These are phyloP conservation scores for Dryobota labecula DNA, from an alignment of 2,888 invertebrate genomes.

Conservation along the genomic window DNA sequence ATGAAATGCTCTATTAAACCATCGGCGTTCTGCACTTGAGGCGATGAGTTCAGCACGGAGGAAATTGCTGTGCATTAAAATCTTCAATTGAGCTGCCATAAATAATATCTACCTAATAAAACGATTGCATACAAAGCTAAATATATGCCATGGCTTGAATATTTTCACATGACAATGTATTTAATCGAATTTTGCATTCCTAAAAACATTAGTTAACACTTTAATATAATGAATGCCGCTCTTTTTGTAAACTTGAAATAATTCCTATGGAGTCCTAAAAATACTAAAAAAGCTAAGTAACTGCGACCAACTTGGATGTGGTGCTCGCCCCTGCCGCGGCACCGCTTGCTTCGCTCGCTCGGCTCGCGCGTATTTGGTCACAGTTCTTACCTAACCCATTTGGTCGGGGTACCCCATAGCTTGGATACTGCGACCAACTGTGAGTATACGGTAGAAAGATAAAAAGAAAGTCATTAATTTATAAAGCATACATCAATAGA, in stretches of 20 bases:
- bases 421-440: neutral
- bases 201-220: neutral
- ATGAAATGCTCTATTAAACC: constrained; percentile 5
- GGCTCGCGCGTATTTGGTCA: neutral
- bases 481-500: neutral
- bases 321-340: neutral
- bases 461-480: neutral
- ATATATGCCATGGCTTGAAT: neutral
- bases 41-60: neutral
- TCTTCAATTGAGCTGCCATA: constrained; percentile 3
- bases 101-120: neutral
- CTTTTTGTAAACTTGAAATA: neutral
- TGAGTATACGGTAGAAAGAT: neutral
- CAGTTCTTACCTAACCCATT: neutral
- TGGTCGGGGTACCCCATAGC: neutral
- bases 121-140: neutral
- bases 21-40: constrained; percentile 9
- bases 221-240: neutral
- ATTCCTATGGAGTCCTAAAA: neutral
- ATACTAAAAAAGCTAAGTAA: neutral
- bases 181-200: neutral
- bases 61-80: constrained; percentile 16
- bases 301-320: no score
- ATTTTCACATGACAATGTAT: neutral
- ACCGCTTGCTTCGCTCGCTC: neutral